These are phyloP conservation scores for Epinephelus fuscoguttatus DNA, from an alignment of 2,113 vertebrate genomes.

Conservation along the genomic window DNA sequence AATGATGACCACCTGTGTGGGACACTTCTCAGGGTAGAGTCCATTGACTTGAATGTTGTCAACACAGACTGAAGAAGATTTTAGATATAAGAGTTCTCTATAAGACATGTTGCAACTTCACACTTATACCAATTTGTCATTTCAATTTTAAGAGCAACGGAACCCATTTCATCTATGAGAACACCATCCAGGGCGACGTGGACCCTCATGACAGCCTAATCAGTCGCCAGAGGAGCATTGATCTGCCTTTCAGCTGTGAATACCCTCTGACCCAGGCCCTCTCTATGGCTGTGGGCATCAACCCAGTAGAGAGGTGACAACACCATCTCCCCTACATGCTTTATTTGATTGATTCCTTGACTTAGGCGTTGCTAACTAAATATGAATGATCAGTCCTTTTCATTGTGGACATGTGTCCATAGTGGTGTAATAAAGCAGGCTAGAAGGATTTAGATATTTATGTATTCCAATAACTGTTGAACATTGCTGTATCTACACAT, in stretches of 20 bases:
- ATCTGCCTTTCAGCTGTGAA: slow-evolving; percentile 55
- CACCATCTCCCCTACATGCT: no score
- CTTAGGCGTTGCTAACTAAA: no score
- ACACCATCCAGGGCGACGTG: slow-evolving; percentile 42
- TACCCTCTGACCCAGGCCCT: slow-evolving; percentile 60
- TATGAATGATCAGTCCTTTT: no score
- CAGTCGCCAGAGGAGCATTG: slow-evolving; percentile 50
- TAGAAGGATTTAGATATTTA: no score
- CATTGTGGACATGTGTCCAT: no score
- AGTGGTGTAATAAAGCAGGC: no score
- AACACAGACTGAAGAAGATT: not conserved
- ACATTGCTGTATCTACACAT: no score
- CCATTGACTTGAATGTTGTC: no score
- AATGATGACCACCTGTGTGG: slow-evolving; percentile 66
- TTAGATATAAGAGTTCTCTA: not conserved
- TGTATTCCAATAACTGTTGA: no score
- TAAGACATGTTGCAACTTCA: not conserved
- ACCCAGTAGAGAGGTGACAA: slow-evolving; percentile 74
- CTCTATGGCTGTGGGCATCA: slow-evolving; percentile 59
- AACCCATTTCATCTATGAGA: slow-evolving; percentile 70
- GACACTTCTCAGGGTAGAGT: slow-evolving; percentile 65
- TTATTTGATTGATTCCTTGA: no score
- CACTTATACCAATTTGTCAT: not conserved
- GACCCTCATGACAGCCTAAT: slow-evolving; percentile 42
- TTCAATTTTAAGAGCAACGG: slow-evolving; percentile 60